These are phyloP conservation scores for Callipepla squamata DNA, from an alignment of 2,113 vertebrate genomes.

Conservation along the genomic window DNA sequence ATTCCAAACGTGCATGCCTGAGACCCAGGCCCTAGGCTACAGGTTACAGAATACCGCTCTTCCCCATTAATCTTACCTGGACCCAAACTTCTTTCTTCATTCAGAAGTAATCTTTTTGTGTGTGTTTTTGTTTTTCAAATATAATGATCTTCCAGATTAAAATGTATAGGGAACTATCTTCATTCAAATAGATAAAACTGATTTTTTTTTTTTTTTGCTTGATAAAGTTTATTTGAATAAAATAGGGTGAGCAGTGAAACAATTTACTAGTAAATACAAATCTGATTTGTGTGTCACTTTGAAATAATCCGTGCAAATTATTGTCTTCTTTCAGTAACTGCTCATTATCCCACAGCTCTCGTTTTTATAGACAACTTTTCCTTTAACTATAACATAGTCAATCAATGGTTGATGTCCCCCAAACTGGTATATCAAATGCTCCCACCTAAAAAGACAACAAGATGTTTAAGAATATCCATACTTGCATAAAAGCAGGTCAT, in stretches of 20 bases:
- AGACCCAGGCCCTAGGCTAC: background rate
- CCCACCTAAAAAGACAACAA: conserved; percentile 86
- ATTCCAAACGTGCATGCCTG: background rate
- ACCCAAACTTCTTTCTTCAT: background rate
- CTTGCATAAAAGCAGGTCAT: background rate
- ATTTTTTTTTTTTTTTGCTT: background rate
- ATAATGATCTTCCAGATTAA: background rate
- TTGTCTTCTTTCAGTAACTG: conserved; percentile 34
- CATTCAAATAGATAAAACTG: background rate
- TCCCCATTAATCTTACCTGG: background rate
- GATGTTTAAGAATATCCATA: background rate
- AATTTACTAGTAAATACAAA: background rate
- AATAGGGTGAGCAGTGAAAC: background rate
- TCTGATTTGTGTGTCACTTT: background rate
- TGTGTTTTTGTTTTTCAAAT: background rate
- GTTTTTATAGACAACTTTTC: conserved; percentile 86
- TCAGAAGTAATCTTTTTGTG: background rate
- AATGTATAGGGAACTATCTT: background rate
- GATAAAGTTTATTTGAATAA: conserved; percentile 34
- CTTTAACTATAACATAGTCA: conserved; percentile 89
- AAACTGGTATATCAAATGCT: conserved; percentile 97
- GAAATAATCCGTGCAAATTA: background rate
- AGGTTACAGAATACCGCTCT: background rate
- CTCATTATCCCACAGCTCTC: conserved; percentile 69
- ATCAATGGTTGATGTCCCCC: conserved; percentile 91